Percentiles rank a stretch among this genome's conserved stretches.
Evolutionary conservation across 2,888 invertebrate genomes (phyloP).

Genomic region (Euzophera pinguis): DNA sequence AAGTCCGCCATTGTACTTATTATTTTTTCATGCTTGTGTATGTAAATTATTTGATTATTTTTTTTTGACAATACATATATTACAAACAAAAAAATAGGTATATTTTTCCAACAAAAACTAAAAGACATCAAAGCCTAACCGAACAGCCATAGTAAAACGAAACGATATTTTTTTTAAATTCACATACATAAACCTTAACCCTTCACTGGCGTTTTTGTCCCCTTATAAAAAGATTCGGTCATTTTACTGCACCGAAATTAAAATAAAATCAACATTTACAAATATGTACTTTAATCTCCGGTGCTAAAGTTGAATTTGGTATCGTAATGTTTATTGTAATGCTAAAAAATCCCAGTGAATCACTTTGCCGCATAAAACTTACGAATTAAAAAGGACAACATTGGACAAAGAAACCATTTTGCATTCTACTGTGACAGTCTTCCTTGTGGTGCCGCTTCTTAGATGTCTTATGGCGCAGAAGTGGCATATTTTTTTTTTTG

Average conservation of each 20-base stretch:
- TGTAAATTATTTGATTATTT: too few species aligned
- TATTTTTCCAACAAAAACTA: too few species aligned
- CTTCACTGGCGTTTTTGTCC: conserved; percentile 51
- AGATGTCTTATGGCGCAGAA: conserved; percentile 40
- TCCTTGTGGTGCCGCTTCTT: conserved; percentile 65
- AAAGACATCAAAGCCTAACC: conserved; percentile 14
- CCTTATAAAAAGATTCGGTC: conserved; percentile 41
- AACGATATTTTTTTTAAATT: conserved; percentile 35
- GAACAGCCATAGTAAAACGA: conserved; percentile 14
- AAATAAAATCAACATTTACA: conserved; percentile 7
- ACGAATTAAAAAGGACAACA: conserved; percentile 78
- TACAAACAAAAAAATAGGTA: too few species aligned
- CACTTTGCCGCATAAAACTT: conserved; percentile 76
- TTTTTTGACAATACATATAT: too few species aligned
- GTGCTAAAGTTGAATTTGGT: conserved; percentile 16
- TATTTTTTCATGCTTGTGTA: too few species aligned
- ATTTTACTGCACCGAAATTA: conserved; percentile 33
- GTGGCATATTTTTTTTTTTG: too few species aligned
- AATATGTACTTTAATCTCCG: conserved; percentile 14
- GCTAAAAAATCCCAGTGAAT: conserved; percentile 55
- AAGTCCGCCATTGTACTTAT: too few species aligned
- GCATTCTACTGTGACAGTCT: conserved; percentile 73
- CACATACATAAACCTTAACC: conserved; percentile 33
- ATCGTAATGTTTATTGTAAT: conserved; percentile 25
- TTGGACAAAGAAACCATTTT: conserved; percentile 75